A percentile compares a stretch with the other conserved stretches of the same genome.
Evolutionary conservation across 1,140 invertebrate species (phyloP).

Genomic region (Leptoteleia sp.): DNA sequence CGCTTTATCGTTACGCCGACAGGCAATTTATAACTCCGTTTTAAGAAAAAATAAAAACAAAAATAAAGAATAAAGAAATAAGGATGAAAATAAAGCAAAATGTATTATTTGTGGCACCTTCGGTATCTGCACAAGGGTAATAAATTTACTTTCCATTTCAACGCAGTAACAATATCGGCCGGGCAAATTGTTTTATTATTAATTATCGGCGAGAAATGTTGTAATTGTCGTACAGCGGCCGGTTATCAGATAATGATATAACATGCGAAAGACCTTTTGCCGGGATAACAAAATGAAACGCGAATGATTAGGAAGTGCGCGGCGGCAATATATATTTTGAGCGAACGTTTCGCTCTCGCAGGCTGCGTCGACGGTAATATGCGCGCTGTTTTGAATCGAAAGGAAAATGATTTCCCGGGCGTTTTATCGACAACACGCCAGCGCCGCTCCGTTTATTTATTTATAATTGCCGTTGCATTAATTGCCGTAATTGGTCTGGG

Average conservation of each 20-base stretch:
- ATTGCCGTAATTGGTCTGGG: neutral
- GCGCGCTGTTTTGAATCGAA: neutral
- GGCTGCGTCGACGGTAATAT: conserved; percentile 9
- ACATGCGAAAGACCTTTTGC: conserved; percentile 37
- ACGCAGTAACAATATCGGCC: too few species aligned
- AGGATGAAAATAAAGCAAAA: conserved; percentile 8
- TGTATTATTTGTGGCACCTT: conserved; percentile 12
- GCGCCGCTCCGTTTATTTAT: neutral
- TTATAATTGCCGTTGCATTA: neutral
- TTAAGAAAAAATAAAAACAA: too few species aligned
- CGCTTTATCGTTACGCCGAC: conserved; percentile 14
- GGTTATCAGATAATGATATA: conserved; percentile 42
- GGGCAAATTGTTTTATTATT: conserved; percentile 38
- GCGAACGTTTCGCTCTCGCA: too few species aligned
- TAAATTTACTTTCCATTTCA: conserved; percentile 34
- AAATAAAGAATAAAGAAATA: too few species aligned
- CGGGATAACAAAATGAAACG: conserved; percentile 1
- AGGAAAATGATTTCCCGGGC: conserved; percentile 10
- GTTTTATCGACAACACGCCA: too few species aligned
- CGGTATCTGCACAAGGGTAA: conserved; percentile 22
- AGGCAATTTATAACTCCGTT: conserved; percentile 11
- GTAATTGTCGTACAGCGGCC: conserved; percentile 11
- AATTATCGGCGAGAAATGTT: conserved; percentile 21
- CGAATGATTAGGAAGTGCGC: conserved; percentile 20
- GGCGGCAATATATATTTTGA: conserved; percentile 4